Percentiles rank a stretch among this genome's conserved stretches.
These are phyloP conservation scores for Microtus montanus DNA, from an alignment of 2,113 vertebrate genomes.

Conservation along the genomic window DNA sequence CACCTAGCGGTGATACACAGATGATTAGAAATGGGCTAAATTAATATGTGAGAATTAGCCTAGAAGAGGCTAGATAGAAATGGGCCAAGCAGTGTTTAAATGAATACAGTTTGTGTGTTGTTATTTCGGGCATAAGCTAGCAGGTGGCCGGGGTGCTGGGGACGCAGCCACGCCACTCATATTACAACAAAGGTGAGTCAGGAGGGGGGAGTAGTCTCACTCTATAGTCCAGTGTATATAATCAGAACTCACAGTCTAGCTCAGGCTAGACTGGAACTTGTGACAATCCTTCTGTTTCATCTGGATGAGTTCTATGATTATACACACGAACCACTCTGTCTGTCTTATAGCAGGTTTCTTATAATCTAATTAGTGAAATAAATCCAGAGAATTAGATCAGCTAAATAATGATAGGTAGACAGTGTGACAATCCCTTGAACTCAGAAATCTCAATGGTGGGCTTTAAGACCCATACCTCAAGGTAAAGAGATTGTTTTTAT, in stretches of 20 bases:
- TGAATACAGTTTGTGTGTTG: too few species aligned
- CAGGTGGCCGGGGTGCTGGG: too few species aligned
- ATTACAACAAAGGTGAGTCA: too few species aligned
- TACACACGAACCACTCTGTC: not conserved
- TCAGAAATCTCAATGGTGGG: not conserved
- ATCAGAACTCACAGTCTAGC: not conserved
- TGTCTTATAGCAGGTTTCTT: not conserved
- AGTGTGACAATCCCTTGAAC: not conserved
- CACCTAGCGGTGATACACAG: too few species aligned
- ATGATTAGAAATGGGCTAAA: too few species aligned
- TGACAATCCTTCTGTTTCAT: not conserved
- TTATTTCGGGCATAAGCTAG: too few species aligned
- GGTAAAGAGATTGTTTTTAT: not conserved
- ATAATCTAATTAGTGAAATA: not conserved
- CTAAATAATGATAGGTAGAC: not conserved
- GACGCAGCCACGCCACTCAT: too few species aligned
- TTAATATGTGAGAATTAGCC: too few species aligned
- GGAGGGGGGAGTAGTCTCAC: not conserved
- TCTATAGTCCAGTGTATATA: not conserved
- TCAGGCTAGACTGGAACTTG: not conserved
- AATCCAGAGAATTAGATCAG: not conserved
- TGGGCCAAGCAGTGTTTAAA: too few species aligned
- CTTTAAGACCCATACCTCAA: not conserved
- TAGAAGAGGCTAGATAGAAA: too few species aligned
- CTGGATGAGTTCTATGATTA: not conserved